Evolutionary conservation across 2,797 vertebrate genomes (phyloP), one percentile per base, ranked within the genome.

Genomic region (Pteronotus mesoamericanus): DNA sequence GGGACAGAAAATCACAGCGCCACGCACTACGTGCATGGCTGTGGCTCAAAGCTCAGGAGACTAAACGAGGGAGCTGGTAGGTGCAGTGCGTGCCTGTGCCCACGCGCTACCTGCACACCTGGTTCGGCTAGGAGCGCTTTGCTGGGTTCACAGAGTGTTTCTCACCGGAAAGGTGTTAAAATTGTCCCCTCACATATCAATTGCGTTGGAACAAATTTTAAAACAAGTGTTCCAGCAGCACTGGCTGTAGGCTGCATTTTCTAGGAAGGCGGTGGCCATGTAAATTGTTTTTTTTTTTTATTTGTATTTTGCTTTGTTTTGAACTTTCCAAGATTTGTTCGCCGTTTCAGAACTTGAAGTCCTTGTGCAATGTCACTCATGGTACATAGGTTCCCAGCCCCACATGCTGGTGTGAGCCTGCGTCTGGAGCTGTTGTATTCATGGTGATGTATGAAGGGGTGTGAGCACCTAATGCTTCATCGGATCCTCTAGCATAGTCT

Each of bases 131-230:
- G 68, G n/a, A 18, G 57, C 7, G 12, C 18, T 55, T 74, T 79
- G 84, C 42, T 42, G 5, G 8, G 19, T 91, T 88, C 87, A 42
- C n/a, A 12, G 29, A 26, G 29, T 37, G 53, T 69, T 93, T 69
- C 83, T 75, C 14, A 0, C 53, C 6, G 14, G 77, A 78, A 64
- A 64, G 61, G 29, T 14, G 3, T 64, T 61, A 26, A 74, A 34
- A 80, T 34, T 69, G 37, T 53, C 59, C 37, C 32, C 42, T 80
- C 42, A 39, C 74, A 32, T 22, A 55, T 44, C 66, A 44, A 18
- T 29, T 55, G 10, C n/a, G 24, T 22, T 86, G 21, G 37, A 88
- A 89, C 44, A 86, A 68, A 55, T 42, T 86, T 53, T 82, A 77
- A 92, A 89, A 69, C 7, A 77, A 55, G n/a, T 29, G 18, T 53